Evolutionary conservation across 2,888 invertebrate species (phyloP).

Genomic region (Cantharis lateralis): DNA sequence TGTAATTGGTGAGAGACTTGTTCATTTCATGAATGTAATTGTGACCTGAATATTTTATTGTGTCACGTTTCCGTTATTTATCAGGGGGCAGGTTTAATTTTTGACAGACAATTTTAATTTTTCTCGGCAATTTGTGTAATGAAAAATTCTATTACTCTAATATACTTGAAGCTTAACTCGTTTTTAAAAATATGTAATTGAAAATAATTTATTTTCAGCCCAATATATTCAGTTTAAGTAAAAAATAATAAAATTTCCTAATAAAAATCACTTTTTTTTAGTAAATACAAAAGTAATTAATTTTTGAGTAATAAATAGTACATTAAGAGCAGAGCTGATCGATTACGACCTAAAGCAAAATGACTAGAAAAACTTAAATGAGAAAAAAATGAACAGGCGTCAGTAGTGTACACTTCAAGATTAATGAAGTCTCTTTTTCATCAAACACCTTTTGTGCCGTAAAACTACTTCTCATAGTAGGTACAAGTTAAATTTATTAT

Average conservation of each 20-base stretch:
- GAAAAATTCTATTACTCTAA: not conserved
- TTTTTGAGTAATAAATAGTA: not conserved
- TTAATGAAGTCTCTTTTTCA: slow-evolving; percentile 11
- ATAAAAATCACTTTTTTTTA: not conserved
- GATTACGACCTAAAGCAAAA: slow-evolving; percentile 5
- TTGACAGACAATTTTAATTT: not conserved
- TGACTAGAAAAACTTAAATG: slow-evolving; percentile 5
- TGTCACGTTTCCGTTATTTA: not conserved
- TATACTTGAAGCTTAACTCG: not conserved
- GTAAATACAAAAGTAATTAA: not conserved
- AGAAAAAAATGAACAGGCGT: slow-evolving; percentile 11
- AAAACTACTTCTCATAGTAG: not conserved
- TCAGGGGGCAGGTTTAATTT: not conserved
- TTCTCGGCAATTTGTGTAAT: not conserved
- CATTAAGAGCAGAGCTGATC: slow-evolving; percentile 1
- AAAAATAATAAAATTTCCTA: not conserved
- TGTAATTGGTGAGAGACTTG: slow-evolving; percentile 13
- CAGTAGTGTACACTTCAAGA: slow-evolving; percentile 13
- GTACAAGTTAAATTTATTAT: not conserved
- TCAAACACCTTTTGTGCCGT: slow-evolving; percentile 1
- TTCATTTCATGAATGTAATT: slow-evolving; percentile 12
- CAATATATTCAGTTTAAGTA: not conserved
- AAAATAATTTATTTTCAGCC: not conserved
- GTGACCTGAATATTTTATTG: slow-evolving; percentile 17
- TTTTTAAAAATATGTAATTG: not conserved